A percentile compares a stretch with the other conserved stretches of the same genome.
These are phyloP conservation scores for Ficedula albicollis DNA, from an alignment of 2,797 vertebrate species.

Conservation along the genomic window DNA sequence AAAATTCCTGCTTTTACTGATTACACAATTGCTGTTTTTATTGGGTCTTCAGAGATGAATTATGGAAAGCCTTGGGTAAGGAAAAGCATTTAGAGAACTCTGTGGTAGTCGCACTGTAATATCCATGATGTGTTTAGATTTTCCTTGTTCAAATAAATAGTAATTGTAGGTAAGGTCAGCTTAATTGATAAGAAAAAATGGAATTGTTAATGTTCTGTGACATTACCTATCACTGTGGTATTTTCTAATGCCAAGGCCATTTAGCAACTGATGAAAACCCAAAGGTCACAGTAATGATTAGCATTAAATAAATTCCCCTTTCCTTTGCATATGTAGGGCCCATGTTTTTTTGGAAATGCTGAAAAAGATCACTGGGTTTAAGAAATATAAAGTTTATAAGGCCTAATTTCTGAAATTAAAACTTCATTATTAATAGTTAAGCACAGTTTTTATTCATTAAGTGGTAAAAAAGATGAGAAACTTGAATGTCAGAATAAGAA, in stretches of 20 bases:
- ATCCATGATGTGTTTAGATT: background rate
- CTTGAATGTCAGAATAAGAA: slow-evolving; percentile 11
- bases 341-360: slow-evolving; percentile 52
- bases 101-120: background rate
- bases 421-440: background rate
- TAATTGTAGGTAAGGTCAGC: background rate
- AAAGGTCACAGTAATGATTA: slow-evolving; percentile 23
- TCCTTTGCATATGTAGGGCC: slow-evolving; percentile 18
- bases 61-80: background rate
- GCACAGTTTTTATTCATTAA: background rate
- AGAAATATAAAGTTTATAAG: slow-evolving; percentile 23
- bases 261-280: slow-evolving; percentile 29
- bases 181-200: slow-evolving; percentile 5
- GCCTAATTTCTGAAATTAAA: background rate
- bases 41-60: slow-evolving; percentile 17
- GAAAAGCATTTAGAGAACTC: background rate
- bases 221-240: slow-evolving; percentile 1
- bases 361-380: slow-evolving; percentile 34
- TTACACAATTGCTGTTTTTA: slow-evolving; percentile 3
- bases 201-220: slow-evolving; percentile 34
- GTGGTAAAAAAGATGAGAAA: background rate
- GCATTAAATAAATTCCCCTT: background rate
- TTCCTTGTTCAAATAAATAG: slow-evolving; percentile 4
- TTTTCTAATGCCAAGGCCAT: slow-evolving; percentile 29
- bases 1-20: background rate